Percentiles rank a stretch among this genome's conserved stretches.
Evolutionary conservation across 2,888 invertebrate genomes (phyloP).

Genomic region (Athalia rosae): DNA sequence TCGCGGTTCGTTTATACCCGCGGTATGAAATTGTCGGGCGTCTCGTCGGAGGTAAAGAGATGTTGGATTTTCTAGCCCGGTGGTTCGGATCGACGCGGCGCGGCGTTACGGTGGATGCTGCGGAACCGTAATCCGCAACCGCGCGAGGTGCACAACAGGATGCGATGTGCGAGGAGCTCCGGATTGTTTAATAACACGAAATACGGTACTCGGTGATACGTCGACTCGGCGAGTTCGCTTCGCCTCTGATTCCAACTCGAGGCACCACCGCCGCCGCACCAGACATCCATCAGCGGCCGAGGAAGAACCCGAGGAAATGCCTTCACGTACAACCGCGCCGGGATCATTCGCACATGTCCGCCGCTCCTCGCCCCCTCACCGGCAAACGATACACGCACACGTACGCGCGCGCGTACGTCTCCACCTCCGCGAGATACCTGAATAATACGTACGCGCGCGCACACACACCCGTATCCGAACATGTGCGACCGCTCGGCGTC

Average conservation of each 20-base stretch:
- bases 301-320: slow-evolving; percentile 33
- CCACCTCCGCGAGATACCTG: neutral
- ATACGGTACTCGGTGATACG: slow-evolving; percentile 43
- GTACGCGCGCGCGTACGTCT: neutral
- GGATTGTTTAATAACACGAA: slow-evolving; percentile 42
- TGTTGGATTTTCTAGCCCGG: slow-evolving; percentile 18
- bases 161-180: slow-evolving; percentile 22
- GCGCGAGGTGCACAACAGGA: slow-evolving; percentile 14
- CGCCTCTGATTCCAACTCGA: neutral
- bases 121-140: slow-evolving; percentile 1
- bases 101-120: neutral
- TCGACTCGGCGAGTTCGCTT: slow-evolving; percentile 19
- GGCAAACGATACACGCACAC: slow-evolving; percentile 9
- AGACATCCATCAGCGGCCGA: slow-evolving; percentile 40
- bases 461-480: neutral
- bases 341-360: slow-evolving; percentile 40
- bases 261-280: neutral
- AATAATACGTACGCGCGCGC: neutral
- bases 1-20: neutral
- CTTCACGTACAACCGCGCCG: slow-evolving; percentile 31
- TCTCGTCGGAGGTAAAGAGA: slow-evolving; percentile 15
- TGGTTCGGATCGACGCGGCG: neutral
- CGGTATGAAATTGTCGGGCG: neutral
- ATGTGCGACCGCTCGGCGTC: slow-evolving; percentile 16
- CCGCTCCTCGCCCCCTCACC: slow-evolving; percentile 29